Evolutionary conservation across 2,797 vertebrate species (phyloP).

Genomic region (Tokudaia tokunoshimensis): DNA sequence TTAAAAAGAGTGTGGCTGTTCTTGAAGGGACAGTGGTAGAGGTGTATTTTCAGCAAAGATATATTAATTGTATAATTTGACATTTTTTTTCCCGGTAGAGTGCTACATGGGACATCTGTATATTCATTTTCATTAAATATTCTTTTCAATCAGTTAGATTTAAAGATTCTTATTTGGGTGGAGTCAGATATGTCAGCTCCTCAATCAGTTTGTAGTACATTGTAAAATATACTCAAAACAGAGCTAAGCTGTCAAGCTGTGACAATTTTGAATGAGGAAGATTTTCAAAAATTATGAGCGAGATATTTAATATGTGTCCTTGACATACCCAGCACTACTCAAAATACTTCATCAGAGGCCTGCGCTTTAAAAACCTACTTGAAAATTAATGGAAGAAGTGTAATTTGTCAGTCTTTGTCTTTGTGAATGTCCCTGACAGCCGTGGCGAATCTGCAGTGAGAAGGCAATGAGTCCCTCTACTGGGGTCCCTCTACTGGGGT

Average conservation of each 20-base stretch:
- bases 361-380: slow-evolving; percentile 81
- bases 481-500: neutral
- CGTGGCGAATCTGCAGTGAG: neutral
- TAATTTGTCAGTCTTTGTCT: slow-evolving; percentile 84
- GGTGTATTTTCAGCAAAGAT: slow-evolving; percentile 75
- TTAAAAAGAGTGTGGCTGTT: neutral
- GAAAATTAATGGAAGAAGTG: slow-evolving; percentile 83
- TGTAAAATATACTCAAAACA: slow-evolving; percentile 83
- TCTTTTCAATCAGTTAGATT: slow-evolving; percentile 79
- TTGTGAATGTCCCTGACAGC: slow-evolving; percentile 47
- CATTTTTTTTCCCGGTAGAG: slow-evolving; percentile 41
- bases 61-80: slow-evolving; percentile 78
- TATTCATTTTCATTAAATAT: slow-evolving; percentile 81
- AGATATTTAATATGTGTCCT: slow-evolving; percentile 88
- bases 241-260: slow-evolving; percentile 83
- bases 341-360: slow-evolving; percentile 84
- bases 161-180: slow-evolving; percentile 84
- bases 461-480: neutral
- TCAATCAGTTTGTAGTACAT: slow-evolving; percentile 85
- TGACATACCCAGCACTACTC: slow-evolving; percentile 84
- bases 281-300: slow-evolving; percentile 87
- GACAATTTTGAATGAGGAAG: slow-evolving; percentile 87
- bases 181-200: slow-evolving; percentile 83
- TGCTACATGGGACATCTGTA: slow-evolving; percentile 71
- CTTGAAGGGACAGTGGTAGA: neutral